Evolutionary conservation across 2,797 vertebrate genomes (phyloP).

Genomic region (Xerus rutilus): DNA sequence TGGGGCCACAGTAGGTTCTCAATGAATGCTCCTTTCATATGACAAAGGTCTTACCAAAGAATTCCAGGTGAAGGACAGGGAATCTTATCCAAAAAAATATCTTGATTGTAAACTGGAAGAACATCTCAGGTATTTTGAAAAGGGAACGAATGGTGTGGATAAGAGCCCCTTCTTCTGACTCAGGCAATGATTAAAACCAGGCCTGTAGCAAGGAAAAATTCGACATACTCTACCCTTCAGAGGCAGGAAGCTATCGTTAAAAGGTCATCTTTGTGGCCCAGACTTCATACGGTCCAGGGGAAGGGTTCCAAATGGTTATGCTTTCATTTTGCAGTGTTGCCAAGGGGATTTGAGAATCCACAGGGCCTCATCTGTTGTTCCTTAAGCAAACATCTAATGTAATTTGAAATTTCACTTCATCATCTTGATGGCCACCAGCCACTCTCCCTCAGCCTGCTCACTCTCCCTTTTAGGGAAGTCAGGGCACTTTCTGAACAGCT

Average conservation of each 20-base stretch:
- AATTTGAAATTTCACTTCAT: conserved; percentile 89
- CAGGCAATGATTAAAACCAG: conserved; percentile 75
- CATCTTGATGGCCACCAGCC: conserved; percentile 79
- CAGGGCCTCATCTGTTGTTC: conserved; percentile 87
- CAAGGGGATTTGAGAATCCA: conserved; percentile 85
- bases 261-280: conserved; percentile 83
- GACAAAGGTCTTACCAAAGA: not conserved
- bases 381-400: conserved; percentile 88
- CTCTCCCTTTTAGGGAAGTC: conserved; percentile 50
- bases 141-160: conserved; percentile 42
- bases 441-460: conserved; percentile 64
- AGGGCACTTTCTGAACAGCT: conserved; percentile 55
- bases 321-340: conserved; percentile 85
- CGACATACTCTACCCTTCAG: conserved; percentile 72
- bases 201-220: conserved; percentile 75
- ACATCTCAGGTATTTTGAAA: conserved; percentile 56
- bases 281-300: conserved; percentile 71
- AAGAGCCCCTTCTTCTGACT: conserved; percentile 62
- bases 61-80: not conserved
- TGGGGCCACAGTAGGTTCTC: not conserved
- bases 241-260: conserved; percentile 82
- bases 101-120: conserved; percentile 59
- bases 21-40: not conserved
- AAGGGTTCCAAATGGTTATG: conserved; percentile 82
- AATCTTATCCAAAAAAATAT: not conserved